Evolutionary conservation across 1,140 invertebrate genomes (phyloP).

Genomic region (Eubasilissa regina): DNA sequence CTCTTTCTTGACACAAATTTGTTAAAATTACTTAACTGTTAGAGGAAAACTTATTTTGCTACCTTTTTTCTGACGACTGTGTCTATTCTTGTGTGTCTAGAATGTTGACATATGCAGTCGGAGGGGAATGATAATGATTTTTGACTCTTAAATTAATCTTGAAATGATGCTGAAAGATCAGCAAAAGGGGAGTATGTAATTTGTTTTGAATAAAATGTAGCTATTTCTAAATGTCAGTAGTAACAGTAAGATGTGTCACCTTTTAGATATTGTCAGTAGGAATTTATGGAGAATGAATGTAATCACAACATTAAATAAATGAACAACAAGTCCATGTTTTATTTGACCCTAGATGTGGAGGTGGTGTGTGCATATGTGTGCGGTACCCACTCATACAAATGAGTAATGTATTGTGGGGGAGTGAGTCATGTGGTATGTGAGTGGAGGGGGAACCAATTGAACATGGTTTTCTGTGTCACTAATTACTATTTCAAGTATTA

Average conservation of each 20-base stretch:
- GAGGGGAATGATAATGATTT: conserved; percentile 55
- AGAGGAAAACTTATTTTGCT: conserved; percentile 22
- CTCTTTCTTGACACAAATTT: conserved; percentile 6
- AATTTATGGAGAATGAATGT: conserved; percentile 49
- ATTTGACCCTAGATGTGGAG: conserved; percentile 36
- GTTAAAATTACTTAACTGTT: conserved; percentile 37
- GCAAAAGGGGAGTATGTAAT: conserved; percentile 22
- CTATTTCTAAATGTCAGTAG: conserved; percentile 39
- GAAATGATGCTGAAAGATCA: conserved; percentile 46
- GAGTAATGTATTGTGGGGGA: not conserved
- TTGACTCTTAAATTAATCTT: conserved; percentile 34
- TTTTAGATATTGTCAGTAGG: conserved; percentile 38
- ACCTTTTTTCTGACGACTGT: conserved; percentile 65
- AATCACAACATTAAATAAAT: conserved; percentile 49
- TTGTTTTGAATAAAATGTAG: conserved; percentile 3
- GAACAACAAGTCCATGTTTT: conserved; percentile 46
- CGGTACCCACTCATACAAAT: not conserved
- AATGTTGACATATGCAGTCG: conserved; percentile 72
- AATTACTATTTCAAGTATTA: conserved; percentile 35
- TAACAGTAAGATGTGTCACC: conserved; percentile 39
- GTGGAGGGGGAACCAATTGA: conserved; percentile 45
- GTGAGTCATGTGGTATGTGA: conserved; percentile 19
- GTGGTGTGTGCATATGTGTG: conserved; percentile 20
- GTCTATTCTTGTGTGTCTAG: conserved; percentile 74
- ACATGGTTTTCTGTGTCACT: conserved; percentile 35